Evolutionary conservation across 30 jellyfish, hydroid and myxozoan species (phyloP).

Genomic region (Hydractinia echinata): DNA sequence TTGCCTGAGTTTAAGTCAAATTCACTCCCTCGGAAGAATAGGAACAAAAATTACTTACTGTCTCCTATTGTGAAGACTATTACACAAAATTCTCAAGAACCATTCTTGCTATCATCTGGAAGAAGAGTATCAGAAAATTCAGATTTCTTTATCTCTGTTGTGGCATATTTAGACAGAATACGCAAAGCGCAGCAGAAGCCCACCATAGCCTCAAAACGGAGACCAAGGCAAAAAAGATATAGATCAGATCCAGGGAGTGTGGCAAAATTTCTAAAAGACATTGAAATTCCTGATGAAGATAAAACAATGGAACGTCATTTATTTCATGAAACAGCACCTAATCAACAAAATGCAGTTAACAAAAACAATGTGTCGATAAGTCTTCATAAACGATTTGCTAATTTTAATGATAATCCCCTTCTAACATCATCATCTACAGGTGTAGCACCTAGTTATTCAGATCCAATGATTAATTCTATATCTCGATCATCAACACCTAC

Average conservation of each 20-base stretch:
- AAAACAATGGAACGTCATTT: background rate
- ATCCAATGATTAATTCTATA: background rate
- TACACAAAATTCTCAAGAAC: background rate
- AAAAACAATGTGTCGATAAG: background rate
- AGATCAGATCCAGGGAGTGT: conserved; percentile 10
- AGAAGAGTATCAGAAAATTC: conserved; percentile 28
- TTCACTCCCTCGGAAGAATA: conserved; percentile 2
- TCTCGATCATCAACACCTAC: background rate
- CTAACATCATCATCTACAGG: background rate
- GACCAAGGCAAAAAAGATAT: conserved; percentile 15
- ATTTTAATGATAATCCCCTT: background rate
- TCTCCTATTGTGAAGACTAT: conserved; percentile 13
- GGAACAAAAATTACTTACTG: background rate
- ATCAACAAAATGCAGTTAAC: background rate
- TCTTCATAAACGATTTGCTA: conserved; percentile 5
- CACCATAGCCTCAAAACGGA: background rate
- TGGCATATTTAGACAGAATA: conserved; percentile 29
- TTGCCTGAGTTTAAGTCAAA: conserved; percentile 21
- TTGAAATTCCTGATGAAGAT: conserved; percentile 10
- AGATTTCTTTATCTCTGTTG: conserved; percentile 18
- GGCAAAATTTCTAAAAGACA: conserved; percentile 4
- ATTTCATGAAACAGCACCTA: background rate
- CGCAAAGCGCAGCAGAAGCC: conserved; percentile 20
- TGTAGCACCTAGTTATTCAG: background rate
- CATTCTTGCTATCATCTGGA: conserved; percentile 10